Evolutionary conservation across 2,113 vertebrate species (phyloP), one percentile per base, ranked within the genome.

Genomic region (Trogon surrucura): DNA sequence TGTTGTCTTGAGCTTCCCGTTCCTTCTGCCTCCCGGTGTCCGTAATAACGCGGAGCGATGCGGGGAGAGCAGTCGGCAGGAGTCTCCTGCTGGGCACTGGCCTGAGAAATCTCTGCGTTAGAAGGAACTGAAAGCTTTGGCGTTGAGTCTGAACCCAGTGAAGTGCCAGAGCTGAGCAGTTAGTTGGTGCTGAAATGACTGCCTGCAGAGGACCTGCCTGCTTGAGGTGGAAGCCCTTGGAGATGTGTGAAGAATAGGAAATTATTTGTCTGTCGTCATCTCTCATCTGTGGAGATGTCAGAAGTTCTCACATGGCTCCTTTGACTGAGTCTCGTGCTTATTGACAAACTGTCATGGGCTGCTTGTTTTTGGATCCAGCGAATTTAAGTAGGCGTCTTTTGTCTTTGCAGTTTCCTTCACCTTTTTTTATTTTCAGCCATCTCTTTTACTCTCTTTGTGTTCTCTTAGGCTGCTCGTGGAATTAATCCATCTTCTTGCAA

Each of bases 401-500:
- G 38, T 77, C 77, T 93, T 87, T 69, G 56, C 32, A 38, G 38
- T 60, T 80, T 70, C 47, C 65, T 74, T 81, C 1, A 2, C 30
- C 80, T 36, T 27, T 80, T 51, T 73, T 54, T 47, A 74, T 47
- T 85, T 64, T 12, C 27, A 61, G n/a, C 26, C n/a, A 18, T 25
- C 19, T 18, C 32, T 73, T 29, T 41, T 45, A 48, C 57, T 77
- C 30, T 21, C 51, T 54, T 82, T 72, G 91, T 72, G 14, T 80
- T 94, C 72, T 57, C 60, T 69, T 65, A 44, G 80, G 72, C 82
- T 88, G 75, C 85, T 88, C 2, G 1, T 88, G 54, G 74, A 69
- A 47, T 88, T 84, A 58, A 91, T 94, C 87, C 51, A 53, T 80
- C 71, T 61, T 84, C 57, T 27, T 80, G 54, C 45, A 38, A 44